Evolutionary conservation across 2,113 vertebrate genomes (phyloP), one percentile per base, ranked within the genome.

Genomic region (Oncorhynchus gorbuscha): DNA sequence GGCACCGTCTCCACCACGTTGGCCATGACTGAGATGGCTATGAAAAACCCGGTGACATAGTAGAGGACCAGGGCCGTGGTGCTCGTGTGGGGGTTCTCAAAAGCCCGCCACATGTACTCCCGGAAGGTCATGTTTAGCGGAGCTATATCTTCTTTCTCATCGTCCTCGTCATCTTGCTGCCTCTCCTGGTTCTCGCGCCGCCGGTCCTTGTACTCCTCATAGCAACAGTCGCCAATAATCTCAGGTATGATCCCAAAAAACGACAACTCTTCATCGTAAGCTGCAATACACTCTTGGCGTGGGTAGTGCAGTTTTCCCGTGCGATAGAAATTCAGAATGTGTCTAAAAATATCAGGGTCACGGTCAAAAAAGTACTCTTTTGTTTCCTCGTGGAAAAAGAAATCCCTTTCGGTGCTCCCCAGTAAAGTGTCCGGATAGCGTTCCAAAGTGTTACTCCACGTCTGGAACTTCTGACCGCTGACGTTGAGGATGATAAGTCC

Each of bases 11-110:
- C 98, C 77, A 96, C 96, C 88, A 99, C 98, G 0, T 99, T 99
- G 71, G 98, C 98, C 84, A 99, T 95, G 83, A 99, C 98, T 0
- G 98, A 99, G 72, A 99, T 95, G 0, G 98, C 98, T n/a, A 99
- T 99, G 92, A 99, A 99, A 93, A 99, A 99, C 24, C 98, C 98
- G 0, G 98, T 99, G 35, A 99, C 98, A 35, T 99, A 99, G 93
- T 99, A 99, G 91, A 99, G 98, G 81, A 99, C 98, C 83, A 99
- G 92, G 49, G 98, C 98, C 87, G 99, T 89, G 0, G 98, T 99
- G 93, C 98, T 99, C 83, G 97, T 99, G 92, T 99, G 98, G 0
- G 98, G 98, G 86, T 99, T 99, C 93, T 99, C 98, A 76, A 99
- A 99, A 20, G 98, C 97, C 83, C 98, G 90, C 98, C 98, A 99